Conservation (phyloP, 1,140 invertebrate species). For the Sminthurides bifidus region DNA sequence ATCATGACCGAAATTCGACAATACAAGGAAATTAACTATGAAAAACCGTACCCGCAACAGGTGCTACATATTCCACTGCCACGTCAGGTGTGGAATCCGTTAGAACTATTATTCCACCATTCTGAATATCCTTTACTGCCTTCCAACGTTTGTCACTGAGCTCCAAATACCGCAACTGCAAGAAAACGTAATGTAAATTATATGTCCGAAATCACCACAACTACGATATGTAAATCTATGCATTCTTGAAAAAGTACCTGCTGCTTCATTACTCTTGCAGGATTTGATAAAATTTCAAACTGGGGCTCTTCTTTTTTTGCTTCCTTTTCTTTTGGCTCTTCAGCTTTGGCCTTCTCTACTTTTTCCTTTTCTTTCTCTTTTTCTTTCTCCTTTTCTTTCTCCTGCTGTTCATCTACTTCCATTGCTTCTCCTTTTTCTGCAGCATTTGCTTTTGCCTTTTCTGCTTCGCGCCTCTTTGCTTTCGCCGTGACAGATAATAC, state of each 20-base stretch:
- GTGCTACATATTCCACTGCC: slow-evolving; percentile 78
- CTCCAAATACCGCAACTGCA: slow-evolving; percentile 63
- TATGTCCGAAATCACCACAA: no score
- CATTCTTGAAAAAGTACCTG: slow-evolving; percentile 46
- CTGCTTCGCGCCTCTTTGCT: slow-evolving; percentile 63
- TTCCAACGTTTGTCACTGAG: slow-evolving; percentile 69
- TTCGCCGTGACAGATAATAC: slow-evolving; percentile 92
- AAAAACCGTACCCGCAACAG: slow-evolving; percentile 54
- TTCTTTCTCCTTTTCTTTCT: slow-evolving; percentile 40
- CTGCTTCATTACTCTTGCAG: slow-evolving; percentile 81
- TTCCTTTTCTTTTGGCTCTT: slow-evolving; percentile 47
- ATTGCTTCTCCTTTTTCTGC: slow-evolving; percentile 49
- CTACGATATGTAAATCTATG: no score
- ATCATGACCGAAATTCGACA: neutral
- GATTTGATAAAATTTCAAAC: slow-evolving; percentile 88
- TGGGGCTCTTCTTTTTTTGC: slow-evolving; percentile 60
- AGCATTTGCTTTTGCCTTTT: slow-evolving; percentile 46
- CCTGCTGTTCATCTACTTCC: slow-evolving; percentile 42
- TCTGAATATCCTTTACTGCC: slow-evolving; percentile 79
- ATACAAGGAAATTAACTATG: no score
- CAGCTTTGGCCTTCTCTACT: slow-evolving; percentile 45
- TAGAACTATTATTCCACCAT: slow-evolving; percentile 93
- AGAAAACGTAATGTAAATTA: no score
- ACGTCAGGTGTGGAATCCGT: slow-evolving; percentile 67
- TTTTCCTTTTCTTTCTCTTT: slow-evolving; percentile 40